phyloP scores from a whole-genome alignment of 2,113 vertebrate genomes.

The Chloropsis hardwickii region DNA sequence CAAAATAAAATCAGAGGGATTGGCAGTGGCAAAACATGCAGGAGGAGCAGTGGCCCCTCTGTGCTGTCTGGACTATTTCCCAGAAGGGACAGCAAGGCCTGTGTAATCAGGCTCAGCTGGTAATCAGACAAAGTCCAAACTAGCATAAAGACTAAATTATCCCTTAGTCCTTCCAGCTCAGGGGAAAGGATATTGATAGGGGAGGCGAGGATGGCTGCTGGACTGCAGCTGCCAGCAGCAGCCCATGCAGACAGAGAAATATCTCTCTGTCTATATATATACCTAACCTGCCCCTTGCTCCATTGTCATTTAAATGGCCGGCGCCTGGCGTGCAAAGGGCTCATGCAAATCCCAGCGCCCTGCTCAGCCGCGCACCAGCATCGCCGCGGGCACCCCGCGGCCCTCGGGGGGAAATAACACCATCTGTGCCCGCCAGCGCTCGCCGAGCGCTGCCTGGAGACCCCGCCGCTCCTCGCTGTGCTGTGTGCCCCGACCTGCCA shows the following conservation, averaged over 20 bases:
- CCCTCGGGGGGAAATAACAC: neutral
- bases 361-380: neutral
- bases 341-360: neutral
- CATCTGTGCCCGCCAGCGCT: neutral
- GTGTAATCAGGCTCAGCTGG: constrained; percentile 76
- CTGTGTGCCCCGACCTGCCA: neutral
- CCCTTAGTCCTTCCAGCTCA: constrained; percentile 57
- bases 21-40: neutral
- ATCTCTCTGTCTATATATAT: neutral
- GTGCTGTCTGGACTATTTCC: constrained; percentile 26
- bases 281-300: constrained; percentile 21
- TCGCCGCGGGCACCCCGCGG: neutral
- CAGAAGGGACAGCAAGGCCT: constrained; percentile 56
- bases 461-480: neutral
- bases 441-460: neutral
- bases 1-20: neutral
- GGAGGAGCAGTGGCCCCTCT: neutral
- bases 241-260: neutral
- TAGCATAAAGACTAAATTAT: constrained; percentile 66
- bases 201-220: neutral
- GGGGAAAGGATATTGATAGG: constrained; percentile 56
- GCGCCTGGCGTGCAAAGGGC: neutral
- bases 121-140: constrained; percentile 68
- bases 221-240: constrained; percentile 59
- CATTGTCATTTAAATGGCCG: constrained; percentile 24